Evolutionary conservation across 37 sponge, comb jelly and placozoan species (phyloP).

Genomic region (Oopsacas minuta): DNA sequence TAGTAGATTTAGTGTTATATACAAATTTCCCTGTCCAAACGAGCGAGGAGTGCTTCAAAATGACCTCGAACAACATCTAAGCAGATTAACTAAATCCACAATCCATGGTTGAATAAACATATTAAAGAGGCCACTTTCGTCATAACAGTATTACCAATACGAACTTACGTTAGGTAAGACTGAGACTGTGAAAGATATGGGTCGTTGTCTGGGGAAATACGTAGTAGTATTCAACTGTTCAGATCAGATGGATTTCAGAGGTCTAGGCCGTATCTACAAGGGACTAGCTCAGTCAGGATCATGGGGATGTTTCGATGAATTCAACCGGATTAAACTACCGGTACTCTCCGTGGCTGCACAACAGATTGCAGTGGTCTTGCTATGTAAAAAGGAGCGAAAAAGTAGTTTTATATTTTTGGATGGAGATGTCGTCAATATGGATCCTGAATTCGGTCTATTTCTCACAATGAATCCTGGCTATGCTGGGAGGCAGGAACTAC

Average conservation of each 20-base stretch:
- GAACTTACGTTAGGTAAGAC: constrained; percentile 48
- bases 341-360: constrained; percentile 98
- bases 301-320: constrained; percentile 99
- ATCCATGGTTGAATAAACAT: no score
- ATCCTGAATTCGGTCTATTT: constrained; percentile 96
- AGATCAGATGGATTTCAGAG: constrained; percentile 99
- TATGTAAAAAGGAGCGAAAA: constrained; percentile 94
- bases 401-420: constrained; percentile 84
- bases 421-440: constrained; percentile 86
- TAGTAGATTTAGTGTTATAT: neutral
- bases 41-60: no score
- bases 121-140: no score
- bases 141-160: no score
- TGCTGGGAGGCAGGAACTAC: constrained; percentile 94
- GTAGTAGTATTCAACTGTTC: constrained; percentile 99
- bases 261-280: constrained; percentile 85
- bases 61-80: no score
- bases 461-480: constrained; percentile 99
- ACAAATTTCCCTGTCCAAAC: no score
- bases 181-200: constrained; percentile 97
- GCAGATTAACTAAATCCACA: no score
- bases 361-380: constrained; percentile 83
- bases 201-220: constrained; percentile 89
- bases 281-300: constrained; percentile 96
- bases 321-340: constrained; percentile 92